Evolutionary conservation across 2,888 invertebrate genomes (phyloP), one percentile per base, ranked within the genome.

Genomic region (Teleiodes luculella): DNA sequence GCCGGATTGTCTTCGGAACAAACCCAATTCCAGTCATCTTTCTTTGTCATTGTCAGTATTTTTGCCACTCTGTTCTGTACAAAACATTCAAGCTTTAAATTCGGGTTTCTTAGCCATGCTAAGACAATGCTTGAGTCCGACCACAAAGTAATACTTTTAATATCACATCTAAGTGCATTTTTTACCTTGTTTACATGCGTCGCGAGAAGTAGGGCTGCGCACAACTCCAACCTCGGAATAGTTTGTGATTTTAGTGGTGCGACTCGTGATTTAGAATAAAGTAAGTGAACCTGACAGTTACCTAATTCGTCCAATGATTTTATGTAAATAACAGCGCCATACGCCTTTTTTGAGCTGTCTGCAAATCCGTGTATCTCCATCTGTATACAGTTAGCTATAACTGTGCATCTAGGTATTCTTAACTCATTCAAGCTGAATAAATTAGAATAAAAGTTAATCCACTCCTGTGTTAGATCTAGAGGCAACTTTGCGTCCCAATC

Each of bases 401-500:
- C n/a, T n/a, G n/a, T n/a, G n/a, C n/a, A n/a, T 7, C 57, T 41
- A 3, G 54, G 57, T 14, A 54, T 45, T 2, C 11, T 8, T 2
- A 45, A 13, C 11, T 33, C 10, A 13, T 43, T 37, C 7, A 57
- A 11, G 10, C 28, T 24, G 13, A 13, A 30, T 10, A 53, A 33
- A 7, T n/a, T 51, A n/a, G 18, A 33, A 33, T 46, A 47, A 37
- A 56, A 51, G 6, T 31, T 18, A 20, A 16, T 11, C 53, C 53
- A 56, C 39, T 56, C 53, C 3, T 33, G 41, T 13, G 4, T 14
- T 24, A 51, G 28, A 16, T 24, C 8, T 1, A 0, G 13, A 5
- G 50, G 51, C 36, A 57, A 11, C n/a, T 10, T 1, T 30, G 47
- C 53, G 33, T 57, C 57, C 53, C 57, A 55, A 20, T 51, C 30